Evolutionary conservation across 2,888 invertebrate genomes (phyloP).

Genomic region (Brachycybe producta): DNA sequence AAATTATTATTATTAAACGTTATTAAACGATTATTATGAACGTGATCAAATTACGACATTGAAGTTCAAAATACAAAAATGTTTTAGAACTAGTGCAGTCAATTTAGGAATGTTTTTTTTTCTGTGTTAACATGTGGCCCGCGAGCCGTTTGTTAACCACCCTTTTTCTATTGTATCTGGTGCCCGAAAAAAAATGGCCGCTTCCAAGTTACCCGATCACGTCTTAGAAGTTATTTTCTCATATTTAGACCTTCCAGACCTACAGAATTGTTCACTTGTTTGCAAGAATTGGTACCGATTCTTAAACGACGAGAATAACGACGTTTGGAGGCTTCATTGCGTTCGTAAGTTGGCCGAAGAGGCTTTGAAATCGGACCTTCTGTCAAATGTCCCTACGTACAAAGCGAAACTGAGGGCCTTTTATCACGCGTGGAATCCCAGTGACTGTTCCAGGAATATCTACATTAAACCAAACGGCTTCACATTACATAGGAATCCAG

Average conservation of each 20-base stretch:
- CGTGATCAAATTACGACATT: no score
- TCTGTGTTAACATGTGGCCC: no score
- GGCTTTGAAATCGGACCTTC: conserved; percentile 75
- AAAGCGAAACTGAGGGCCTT: conserved; percentile 88
- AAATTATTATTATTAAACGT: no score
- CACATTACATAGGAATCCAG: conserved; percentile 92
- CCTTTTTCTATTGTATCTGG: no score
- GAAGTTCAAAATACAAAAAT: no score
- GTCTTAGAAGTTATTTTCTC: conserved; percentile 83
- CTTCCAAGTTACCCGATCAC: conserved; percentile 49
- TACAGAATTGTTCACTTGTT: conserved; percentile 77
- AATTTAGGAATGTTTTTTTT: no score
- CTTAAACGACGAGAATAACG: conserved; percentile 83
- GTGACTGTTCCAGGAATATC: conserved; percentile 92
- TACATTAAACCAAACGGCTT: conserved; percentile 94
- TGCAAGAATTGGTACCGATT: conserved; percentile 87
- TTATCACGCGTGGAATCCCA: conserved; percentile 92
- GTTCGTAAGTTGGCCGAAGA: conserved; percentile 72
- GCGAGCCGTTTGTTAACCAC: no score
- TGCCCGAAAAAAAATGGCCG: conserved; percentile 15
- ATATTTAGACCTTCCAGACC: conserved; percentile 70
- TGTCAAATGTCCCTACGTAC: conserved; percentile 74
- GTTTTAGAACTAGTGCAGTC: no score
- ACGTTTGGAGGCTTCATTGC: conserved; percentile 88
- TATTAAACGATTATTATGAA: no score